Evolutionary conservation across 2,113 vertebrate species (phyloP).

Genomic region (Chaetodon trifascialis): DNA sequence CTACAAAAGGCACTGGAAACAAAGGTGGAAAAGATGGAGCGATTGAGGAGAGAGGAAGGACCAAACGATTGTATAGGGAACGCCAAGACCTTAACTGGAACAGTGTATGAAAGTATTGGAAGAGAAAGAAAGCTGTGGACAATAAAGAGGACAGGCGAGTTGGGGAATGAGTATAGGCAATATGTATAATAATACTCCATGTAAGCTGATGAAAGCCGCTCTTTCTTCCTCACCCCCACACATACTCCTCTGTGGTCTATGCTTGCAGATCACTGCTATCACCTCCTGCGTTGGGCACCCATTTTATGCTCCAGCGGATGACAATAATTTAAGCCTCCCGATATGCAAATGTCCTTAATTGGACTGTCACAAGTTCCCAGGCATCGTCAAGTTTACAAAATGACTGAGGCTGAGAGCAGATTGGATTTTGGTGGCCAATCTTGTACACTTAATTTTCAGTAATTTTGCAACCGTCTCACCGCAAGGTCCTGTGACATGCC

Average conservation of each 20-base stretch:
- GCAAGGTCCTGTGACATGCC: slow-evolving; percentile 50
- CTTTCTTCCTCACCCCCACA: neutral
- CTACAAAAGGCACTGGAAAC: neutral
- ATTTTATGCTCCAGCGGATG: slow-evolving; percentile 80
- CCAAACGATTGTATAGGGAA: neutral
- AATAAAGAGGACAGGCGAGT: slow-evolving; percentile 1
- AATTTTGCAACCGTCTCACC: slow-evolving; percentile 61
- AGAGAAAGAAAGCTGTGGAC: slow-evolving; percentile 8
- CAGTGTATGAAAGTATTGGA: slow-evolving; percentile 2
- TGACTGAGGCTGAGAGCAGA: slow-evolving; percentile 76
- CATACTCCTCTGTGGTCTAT: slow-evolving; percentile 5
- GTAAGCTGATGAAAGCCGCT: slow-evolving; percentile 4
- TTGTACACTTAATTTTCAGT: slow-evolving; percentile 77
- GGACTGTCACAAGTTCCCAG: slow-evolving; percentile 80
- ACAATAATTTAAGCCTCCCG: slow-evolving; percentile 78
- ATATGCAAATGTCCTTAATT: slow-evolving; percentile 84
- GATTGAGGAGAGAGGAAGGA: neutral
- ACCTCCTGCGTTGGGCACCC: slow-evolving; percentile 61
- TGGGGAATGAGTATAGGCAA: slow-evolving; percentile 3
- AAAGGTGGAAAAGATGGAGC: neutral
- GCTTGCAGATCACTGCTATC: slow-evolving; percentile 61
- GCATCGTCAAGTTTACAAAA: slow-evolving; percentile 75
- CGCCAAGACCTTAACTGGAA: neutral
- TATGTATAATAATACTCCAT: slow-evolving; percentile 12
- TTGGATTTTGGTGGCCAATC: slow-evolving; percentile 78